Base-by-base conservation (phyloP, 1,140 invertebrate species). In the Chlorops oryzae region DNA sequence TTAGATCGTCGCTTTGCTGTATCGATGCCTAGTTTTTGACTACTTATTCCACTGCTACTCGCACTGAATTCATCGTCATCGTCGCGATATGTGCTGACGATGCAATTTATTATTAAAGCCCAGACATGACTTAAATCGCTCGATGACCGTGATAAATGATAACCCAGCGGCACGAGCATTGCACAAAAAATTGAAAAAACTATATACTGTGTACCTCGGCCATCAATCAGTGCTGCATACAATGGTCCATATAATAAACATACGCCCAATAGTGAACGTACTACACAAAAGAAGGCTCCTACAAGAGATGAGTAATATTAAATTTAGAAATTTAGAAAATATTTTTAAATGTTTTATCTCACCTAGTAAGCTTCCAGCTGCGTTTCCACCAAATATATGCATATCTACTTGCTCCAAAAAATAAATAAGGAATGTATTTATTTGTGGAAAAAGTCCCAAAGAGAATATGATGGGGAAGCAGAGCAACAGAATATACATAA, bases 311-410 rank as follows among this genome's bases (percentile, higher is more conserved):
- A 25, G 6, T 43, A 5, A 15, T n/a, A 38, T 1, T 3, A 4
- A 18, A 32, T 44, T 44, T 24, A 23, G 9, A 23, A 13, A 13
- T 38, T 39, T 21, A 47, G 10, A 41, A n/a, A 32, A 42, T 37
- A 18, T 18, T 38, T 23, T 25, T 38, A 13, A n/a, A 41, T 5
- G n/a, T n/a, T 88, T 15, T 10, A 20, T 57, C 65, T 65, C 32
- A 69, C 65, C 65, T 5, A 83, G 76, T 1, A 98, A 74, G 74
- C 92, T 91, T 18, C 90, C 92, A 5, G 90, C 90, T 0, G 93
- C 95, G 70, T 93, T 99, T 3, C 96, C 96, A 20, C 96, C 96
- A 74, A 99, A 98, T 1, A 96, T 64, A 74, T 98, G 93, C 76
- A 98, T 97, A 62, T 99, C 96, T 13, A 96, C 77, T 74, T 98